Base-by-base conservation (phyloP, 2,113 vertebrate species). In the Apteryx mantelli region DNA sequence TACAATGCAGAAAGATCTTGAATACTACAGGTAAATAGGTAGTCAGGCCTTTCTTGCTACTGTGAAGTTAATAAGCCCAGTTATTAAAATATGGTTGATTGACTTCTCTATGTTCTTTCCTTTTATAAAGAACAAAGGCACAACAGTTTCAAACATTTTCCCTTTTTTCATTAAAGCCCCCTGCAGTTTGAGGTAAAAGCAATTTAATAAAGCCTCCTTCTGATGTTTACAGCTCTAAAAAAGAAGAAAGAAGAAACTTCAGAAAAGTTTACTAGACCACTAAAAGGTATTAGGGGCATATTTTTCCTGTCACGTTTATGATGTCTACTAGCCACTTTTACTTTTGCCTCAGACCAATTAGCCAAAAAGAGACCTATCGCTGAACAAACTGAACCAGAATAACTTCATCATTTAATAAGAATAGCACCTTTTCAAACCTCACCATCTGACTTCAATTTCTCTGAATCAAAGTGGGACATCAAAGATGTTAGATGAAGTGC, bases 391-490 rank as follows among this genome's bases (percentile, higher is more conserved):
- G 38, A 85, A 81, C n/a, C 25, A 91, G 61, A 78, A 69, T 50
- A 13, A 91, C 64, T 94, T 94, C 10, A 84, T 68, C 25, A 64
- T 55, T 95, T 74, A 84, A 65, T 42, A 70, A 63, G 38, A 84
- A 86, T 64, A 95, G 9, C 88, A 91, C 83, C 48, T 94, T 93
- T 88, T 95, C 89, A 95, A 79, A 92, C 28, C 61, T 30, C 66
- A 44, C 42, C 48, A 89, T 65, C 42, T 42, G 76, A 46, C 69
- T 69, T 71, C 30, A 24, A 84, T 82, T 86, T 80, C 16, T 68
- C 84, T 88, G 75, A 93, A 91, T 89, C 86, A 96, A 96, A 96
- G 91, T 74, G n/a, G 16, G 13, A 89, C 94, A 96, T 96, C 92
- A 97, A 85, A 94, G 83, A 60, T 18, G 3, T 55, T 65, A 68